Percentiles rank a stretch among this genome's conserved stretches.
Conservation (phyloP, 37 sponge, comb jelly and placozoan genomes). For the Cladorhizidae sp. region DNA sequence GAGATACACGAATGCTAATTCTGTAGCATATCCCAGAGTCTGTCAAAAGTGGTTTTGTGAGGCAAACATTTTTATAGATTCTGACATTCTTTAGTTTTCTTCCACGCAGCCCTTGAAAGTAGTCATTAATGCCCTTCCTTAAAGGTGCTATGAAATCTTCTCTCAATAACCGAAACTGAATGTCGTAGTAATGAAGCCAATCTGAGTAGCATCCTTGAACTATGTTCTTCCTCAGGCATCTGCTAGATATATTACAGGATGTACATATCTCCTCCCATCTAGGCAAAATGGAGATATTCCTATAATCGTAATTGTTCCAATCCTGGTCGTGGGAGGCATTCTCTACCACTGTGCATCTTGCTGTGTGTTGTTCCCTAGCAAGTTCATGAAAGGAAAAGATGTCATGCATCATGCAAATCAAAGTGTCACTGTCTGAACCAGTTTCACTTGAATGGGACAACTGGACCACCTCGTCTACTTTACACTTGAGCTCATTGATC, state of each 20-base stretch:
- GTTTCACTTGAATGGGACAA: too few species aligned
- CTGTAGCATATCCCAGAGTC: constrained; percentile 50
- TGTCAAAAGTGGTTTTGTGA: constrained; percentile 41
- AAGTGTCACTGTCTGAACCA: background rate
- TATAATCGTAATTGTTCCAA: constrained; percentile 55
- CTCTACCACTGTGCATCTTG: background rate
- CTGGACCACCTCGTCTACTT: background rate
- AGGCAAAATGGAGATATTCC: constrained; percentile 48
- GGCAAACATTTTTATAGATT: constrained; percentile 55
- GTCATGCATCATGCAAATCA: background rate
- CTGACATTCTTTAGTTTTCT: constrained; percentile 53
- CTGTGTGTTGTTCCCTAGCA: background rate
- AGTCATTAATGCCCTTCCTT: constrained; percentile 67
- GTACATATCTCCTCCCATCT: constrained; percentile 46
- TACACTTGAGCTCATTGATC: constrained; percentile 19
- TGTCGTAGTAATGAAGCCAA: constrained; percentile 83
- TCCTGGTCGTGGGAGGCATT: background rate
- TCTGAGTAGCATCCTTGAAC: constrained; percentile 49
- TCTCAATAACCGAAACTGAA: constrained; percentile 83
- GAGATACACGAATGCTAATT: constrained; percentile 54
- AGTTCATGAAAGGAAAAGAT: background rate
- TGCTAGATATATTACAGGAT: background rate
- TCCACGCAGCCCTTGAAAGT: constrained; percentile 19
- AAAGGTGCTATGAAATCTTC: constrained; percentile 90
- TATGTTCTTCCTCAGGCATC: constrained; percentile 51